phyloP scores from a whole-genome alignment of 2,113 vertebrate species.

The Anoura caudifer region DNA sequence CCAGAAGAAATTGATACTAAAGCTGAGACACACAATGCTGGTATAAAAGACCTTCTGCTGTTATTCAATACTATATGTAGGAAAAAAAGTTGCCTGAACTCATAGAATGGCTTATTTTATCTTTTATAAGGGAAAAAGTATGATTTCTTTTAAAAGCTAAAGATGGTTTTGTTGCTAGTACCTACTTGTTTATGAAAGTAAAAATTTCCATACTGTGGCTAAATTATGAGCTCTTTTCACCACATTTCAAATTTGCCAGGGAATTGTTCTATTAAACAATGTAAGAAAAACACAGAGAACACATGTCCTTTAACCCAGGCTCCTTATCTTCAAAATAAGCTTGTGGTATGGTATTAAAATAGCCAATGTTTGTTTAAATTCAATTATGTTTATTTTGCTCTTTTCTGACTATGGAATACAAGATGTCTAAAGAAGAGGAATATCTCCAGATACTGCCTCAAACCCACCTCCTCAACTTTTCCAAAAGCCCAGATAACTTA shows the following conservation, averaged over 20 bases:
- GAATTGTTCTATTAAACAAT: not conserved
- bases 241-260: not conserved
- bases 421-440: not conserved
- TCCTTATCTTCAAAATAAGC: not conserved
- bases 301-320: not conserved
- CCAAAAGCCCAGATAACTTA: not conserved
- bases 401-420: not conserved
- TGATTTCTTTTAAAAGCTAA: not conserved
- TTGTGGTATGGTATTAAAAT: not conserved
- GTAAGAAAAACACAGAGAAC: not conserved
- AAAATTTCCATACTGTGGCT: not conserved
- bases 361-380: not conserved
- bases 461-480: not conserved
- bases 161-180: not conserved
- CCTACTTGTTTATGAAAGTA: not conserved
- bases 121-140: not conserved
- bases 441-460: not conserved
- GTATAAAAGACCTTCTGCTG: not conserved
- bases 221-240: conserved; percentile 5
- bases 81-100: not conserved
- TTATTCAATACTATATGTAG: not conserved
- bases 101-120: not conserved
- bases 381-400: not conserved
- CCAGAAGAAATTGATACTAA: not conserved
- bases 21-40: not conserved